Evolutionary conservation across 2,888 invertebrate species (phyloP), one percentile per base, ranked within the genome.

Genomic region (Odontocerum albicorne): DNA sequence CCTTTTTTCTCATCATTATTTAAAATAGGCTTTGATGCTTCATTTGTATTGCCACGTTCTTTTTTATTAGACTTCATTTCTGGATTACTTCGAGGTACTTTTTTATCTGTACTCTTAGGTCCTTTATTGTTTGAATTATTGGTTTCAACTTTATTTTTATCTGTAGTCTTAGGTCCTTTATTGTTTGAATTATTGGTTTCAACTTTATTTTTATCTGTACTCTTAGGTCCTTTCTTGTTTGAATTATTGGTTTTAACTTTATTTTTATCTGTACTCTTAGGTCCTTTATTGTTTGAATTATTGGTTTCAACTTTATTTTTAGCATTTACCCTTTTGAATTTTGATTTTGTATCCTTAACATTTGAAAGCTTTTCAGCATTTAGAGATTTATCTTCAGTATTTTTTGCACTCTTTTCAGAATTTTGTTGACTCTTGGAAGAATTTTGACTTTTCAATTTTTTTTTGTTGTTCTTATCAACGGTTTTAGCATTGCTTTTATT

Each of bases 401-500:
- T 38, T 10, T 16, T 21, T 13, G 35, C 22, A 20, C 15, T 17
- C 12, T 43, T 51, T 8, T 52, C 16, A n/a, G n/a, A n/a, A 10
- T 12, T 20, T 8, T n/a, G 20, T 15, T 50, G 13, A 38, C n/a
- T 38, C n/a, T 16, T 16, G n/a, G 38, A n/a, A 16, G 19, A 19
- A 17, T 33, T 32, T 32, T 33, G 13, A 45, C 16, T 13, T 6
- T 7, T 54, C 35, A 19, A 16, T 21, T 32, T 17, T 50, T 32
- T 39, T 52, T 45, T n/a, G n/a, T n/a, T n/a, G n/a, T n/a, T n/a
- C n/a, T n/a, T n/a, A n/a, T n/a, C n/a, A n/a, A n/a, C n/a, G 39
- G 7, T 31, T 19, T 43, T 15, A 12, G 4, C 8, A 53, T 35
- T 61, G 58, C 16, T 62, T 61, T 40, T 46, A 21, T 33, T 17